Evolutionary conservation across 92 coral and sea anemone genomes (phyloP).

Genomic region (Actinernus sp.): DNA sequence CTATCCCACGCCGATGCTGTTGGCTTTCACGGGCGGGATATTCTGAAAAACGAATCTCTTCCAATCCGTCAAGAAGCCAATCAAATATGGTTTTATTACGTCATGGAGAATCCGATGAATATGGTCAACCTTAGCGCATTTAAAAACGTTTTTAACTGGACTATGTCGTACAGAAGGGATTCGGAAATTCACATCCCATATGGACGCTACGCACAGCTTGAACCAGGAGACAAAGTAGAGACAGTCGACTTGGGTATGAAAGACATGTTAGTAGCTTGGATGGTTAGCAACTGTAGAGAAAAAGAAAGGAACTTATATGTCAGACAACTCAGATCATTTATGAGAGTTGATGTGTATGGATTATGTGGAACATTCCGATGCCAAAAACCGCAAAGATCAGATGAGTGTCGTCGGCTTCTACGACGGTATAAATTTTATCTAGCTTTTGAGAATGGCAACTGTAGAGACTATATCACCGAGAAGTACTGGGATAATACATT

Average conservation of each 20-base stretch:
- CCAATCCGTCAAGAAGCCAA: slow-evolving; percentile 10
- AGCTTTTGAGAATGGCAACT: slow-evolving; percentile 60
- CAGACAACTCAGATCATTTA: slow-evolving; percentile 25
- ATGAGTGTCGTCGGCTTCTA: slow-evolving; percentile 25
- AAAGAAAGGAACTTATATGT: slow-evolving; percentile 62
- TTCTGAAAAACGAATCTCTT: background rate
- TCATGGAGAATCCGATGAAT: slow-evolving; percentile 67
- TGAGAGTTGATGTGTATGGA: slow-evolving; percentile 64
- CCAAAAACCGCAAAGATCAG: slow-evolving; percentile 62
- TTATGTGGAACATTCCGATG: slow-evolving; percentile 36
- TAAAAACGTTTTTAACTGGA: slow-evolving; percentile 74
- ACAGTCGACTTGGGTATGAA: slow-evolving; percentile 30
- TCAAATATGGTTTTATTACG: slow-evolving; percentile 86
- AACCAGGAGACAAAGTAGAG: background rate
- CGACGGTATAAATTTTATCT: slow-evolving; percentile 54
- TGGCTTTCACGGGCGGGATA: slow-evolving; percentile 81
- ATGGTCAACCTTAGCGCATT: slow-evolving; percentile 20
- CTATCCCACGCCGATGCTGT: slow-evolving; percentile 73
- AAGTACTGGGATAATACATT: slow-evolving; percentile 70
- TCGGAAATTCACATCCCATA: slow-evolving; percentile 79
- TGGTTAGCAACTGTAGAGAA: slow-evolving; percentile 76
- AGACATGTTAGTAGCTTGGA: slow-evolving; percentile 74
- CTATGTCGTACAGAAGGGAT: slow-evolving; percentile 76
- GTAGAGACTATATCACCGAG: slow-evolving; percentile 58
- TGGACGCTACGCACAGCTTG: slow-evolving; percentile 42